These are phyloP conservation scores for Pachydiplax longipennis DNA, from an alignment of 2,888 invertebrate genomes.

Conservation along the genomic window DNA sequence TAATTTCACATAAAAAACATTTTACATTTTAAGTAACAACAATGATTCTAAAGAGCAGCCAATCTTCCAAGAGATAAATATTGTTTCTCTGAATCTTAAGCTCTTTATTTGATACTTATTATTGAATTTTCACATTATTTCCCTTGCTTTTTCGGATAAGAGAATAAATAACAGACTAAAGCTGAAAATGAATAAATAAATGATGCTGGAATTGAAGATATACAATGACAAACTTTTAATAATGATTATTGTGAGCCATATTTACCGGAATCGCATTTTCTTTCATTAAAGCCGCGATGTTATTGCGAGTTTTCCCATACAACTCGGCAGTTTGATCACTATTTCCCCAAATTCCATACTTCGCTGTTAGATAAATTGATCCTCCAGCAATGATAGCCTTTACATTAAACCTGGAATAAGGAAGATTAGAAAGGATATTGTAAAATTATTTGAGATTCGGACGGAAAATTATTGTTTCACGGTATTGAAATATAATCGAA, in stretches of 20 bases:
- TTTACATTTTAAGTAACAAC: not conserved
- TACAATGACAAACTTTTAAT: not conserved
- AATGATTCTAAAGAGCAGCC: too few relatives aligned
- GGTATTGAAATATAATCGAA: not conserved
- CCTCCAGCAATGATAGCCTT: not conserved
- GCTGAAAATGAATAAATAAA: not conserved
- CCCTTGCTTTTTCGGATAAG: not conserved
- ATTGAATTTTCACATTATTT: not conserved
- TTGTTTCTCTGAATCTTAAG: not conserved
- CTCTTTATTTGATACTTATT: not conserved
- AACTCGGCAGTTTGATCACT: conserved; percentile 4
- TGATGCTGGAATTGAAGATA: not conserved
- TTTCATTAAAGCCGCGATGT: not conserved
- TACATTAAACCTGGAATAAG: not conserved
- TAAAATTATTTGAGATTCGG: not conserved
- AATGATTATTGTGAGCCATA: not conserved
- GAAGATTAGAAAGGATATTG: not conserved
- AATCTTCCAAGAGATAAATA: not conserved
- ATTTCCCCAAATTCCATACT: conserved; percentile 22
- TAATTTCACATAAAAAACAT: not conserved
- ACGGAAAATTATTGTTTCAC: not conserved
- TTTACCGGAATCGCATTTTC: not conserved
- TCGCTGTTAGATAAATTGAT: not conserved
- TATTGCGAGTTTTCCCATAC: not conserved
- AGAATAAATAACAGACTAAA: not conserved